phyloP scores from a whole-genome alignment of 2,888 invertebrate genomes.

The Noctua janthe region DNA sequence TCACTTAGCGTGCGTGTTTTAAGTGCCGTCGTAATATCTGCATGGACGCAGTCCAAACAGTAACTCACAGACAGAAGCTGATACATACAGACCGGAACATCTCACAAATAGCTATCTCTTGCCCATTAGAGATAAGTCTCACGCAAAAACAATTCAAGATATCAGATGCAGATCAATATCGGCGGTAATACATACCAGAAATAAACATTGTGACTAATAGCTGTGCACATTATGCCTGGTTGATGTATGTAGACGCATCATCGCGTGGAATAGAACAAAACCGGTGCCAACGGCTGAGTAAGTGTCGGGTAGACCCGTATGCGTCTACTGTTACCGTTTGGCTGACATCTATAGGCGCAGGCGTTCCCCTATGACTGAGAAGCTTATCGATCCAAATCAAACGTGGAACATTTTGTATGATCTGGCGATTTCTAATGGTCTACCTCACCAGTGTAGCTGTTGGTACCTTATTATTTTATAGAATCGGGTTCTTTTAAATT shows the following conservation, averaged over 20 bases:
- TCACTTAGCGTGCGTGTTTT: constrained; percentile 35
- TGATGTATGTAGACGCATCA: constrained; percentile 69
- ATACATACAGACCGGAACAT: constrained; percentile 29
- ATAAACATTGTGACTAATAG: constrained; percentile 76
- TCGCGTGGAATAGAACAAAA: constrained; percentile 79
- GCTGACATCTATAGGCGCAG: constrained; percentile 31
- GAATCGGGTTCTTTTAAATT: not conserved
- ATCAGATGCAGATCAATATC: constrained; percentile 62
- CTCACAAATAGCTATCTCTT: constrained; percentile 36
- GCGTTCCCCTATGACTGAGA: constrained; percentile 18
- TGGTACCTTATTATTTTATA: not conserved
- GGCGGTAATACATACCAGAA: constrained; percentile 72
- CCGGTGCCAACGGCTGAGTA: constrained; percentile 80
- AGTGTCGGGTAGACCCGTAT: constrained; percentile 69
- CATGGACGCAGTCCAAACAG: constrained; percentile 20
- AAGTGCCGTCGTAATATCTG: constrained; percentile 22
- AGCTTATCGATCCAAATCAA: constrained; percentile 29
- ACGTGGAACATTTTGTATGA: not conserved
- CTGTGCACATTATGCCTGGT: constrained; percentile 61
- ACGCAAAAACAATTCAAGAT: constrained; percentile 51
- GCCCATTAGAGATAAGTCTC: constrained; percentile 29
- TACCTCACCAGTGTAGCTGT: too few species aligned
- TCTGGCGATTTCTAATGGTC: not conserved
- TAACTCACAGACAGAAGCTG: constrained; percentile 17
- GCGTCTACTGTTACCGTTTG: constrained; percentile 60